Evolutionary conservation across 2,888 invertebrate genomes (phyloP).

Genomic region (Microplitis manilae): DNA sequence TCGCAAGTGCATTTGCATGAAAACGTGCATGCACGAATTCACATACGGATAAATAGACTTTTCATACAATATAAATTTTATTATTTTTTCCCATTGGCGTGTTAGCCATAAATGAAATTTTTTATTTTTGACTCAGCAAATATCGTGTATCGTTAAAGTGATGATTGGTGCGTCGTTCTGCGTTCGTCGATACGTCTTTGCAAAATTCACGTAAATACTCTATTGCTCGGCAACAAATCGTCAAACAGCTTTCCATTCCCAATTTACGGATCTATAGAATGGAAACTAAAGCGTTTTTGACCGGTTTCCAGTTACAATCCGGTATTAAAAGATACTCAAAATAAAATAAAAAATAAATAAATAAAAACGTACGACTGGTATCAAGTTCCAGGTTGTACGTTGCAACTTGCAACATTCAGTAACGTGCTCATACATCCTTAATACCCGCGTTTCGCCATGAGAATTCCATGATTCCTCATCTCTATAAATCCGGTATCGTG

Average conservation of each 20-base stretch:
- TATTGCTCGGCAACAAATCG: background rate
- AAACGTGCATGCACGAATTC: constrained; percentile 33
- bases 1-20: constrained; percentile 31
- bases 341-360: background rate
- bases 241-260: background rate
- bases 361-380: background rate
- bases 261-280: constrained; percentile 7
- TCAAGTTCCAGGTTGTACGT: background rate
- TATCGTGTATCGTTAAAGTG: too few relatives aligned
- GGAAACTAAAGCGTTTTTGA: background rate
- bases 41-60: constrained; percentile 18
- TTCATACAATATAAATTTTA: background rate
- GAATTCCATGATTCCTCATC: constrained; percentile 35
- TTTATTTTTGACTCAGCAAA: too few relatives aligned
- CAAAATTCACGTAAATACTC: background rate
- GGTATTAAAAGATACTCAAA: constrained; percentile 11
- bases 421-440: constrained; percentile 22
- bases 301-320: background rate
- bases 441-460: constrained; percentile 21
- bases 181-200: background rate
- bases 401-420: background rate
- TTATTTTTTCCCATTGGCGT: constrained; percentile 25
- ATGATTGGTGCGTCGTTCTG: too few relatives aligned
- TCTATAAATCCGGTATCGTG: constrained; percentile 35
- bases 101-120: constrained; percentile 21